Evolutionary conservation across 1,140 invertebrate genomes (phyloP), one percentile per base, ranked within the genome.

Genomic region (Metopolophium dirhodum): DNA sequence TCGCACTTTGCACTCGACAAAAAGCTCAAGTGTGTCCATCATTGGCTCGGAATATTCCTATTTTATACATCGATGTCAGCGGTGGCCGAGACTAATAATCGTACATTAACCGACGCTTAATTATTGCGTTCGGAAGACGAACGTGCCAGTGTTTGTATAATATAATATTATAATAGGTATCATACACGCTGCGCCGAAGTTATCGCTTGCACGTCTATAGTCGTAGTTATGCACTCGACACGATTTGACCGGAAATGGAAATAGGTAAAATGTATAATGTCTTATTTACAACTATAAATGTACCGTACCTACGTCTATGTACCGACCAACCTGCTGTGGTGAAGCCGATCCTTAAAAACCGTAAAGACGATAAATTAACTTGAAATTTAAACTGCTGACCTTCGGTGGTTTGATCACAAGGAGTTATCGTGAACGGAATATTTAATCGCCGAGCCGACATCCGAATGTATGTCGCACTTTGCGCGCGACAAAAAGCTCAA

Each of bases 371-470:
- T n/a, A n/a, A n/a, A n/a, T n/a, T n/a, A n/a, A n/a, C n/a, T n/a
- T n/a, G n/a, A n/a, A n/a, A n/a, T n/a, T n/a, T n/a, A n/a, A n/a
- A n/a, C n/a, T n/a, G n/a, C n/a, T n/a, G n/a, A n/a, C n/a, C n/a
- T n/a, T n/a, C n/a, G n/a, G n/a, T n/a, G n/a, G n/a, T n/a, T n/a
- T n/a, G n/a, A n/a, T n/a, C n/a, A n/a, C n/a, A n/a, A n/a, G n/a
- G n/a, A n/a, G n/a, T n/a, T n/a, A 35, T 57, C 87, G 51, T 89
- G 87, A 37, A 89, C n/a, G 87, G 87, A 89, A 89, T 89, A 89
- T 89, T 54, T 89, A 89, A 89, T 37, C 35, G 14, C 37, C 30
- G n/a, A 22, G 49, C 49, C 51, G 1, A 89, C 49, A 23, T 54
- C 22, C 47, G 87, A 51, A 88, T 88, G 87, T 88, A 37, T 54